Conservation (phyloP, 2,888 invertebrate species). For the Conops quadrifasciatus region DNA sequence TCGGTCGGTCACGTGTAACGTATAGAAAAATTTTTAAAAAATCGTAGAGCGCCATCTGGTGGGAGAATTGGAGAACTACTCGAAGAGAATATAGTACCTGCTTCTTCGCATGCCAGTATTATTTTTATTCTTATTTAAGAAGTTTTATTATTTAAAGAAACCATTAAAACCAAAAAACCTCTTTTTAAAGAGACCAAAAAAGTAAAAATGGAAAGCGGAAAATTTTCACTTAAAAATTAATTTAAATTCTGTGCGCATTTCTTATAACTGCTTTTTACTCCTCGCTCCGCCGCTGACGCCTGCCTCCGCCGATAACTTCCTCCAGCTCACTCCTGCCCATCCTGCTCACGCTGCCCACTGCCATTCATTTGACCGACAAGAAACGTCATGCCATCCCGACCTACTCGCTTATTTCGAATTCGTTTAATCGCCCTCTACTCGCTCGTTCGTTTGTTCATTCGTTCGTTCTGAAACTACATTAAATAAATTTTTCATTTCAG, state of each 20-base stretch:
- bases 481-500: neutral
- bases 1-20: too few relatives aligned
- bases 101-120: too few relatives aligned
- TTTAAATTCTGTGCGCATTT: slow-evolving; percentile 27
- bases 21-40: too few relatives aligned
- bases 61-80: neutral
- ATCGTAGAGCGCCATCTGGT: too few relatives aligned
- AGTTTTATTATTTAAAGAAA: too few relatives aligned
- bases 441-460: too few relatives aligned
- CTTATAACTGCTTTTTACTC: slow-evolving; percentile 6
- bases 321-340: slow-evolving; percentile 42
- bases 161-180: too few relatives aligned
- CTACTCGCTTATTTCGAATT: too few relatives aligned
- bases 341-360: neutral
- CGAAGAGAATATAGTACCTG: too few relatives aligned
- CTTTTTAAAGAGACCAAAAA: neutral
- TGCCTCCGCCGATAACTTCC: slow-evolving; percentile 51
- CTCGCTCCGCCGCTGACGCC: slow-evolving; percentile 9
- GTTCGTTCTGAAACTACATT: neutral
- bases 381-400: neutral
- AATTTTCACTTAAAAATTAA: slow-evolving; percentile 47
- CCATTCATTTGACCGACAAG: neutral
- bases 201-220: slow-evolving; percentile 46
- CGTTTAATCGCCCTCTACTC: too few relatives aligned
- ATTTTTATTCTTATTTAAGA: too few relatives aligned